phyloP scores from a whole-genome alignment of 2,888 invertebrate genomes.

The Heteromyza rotundicornis region DNA sequence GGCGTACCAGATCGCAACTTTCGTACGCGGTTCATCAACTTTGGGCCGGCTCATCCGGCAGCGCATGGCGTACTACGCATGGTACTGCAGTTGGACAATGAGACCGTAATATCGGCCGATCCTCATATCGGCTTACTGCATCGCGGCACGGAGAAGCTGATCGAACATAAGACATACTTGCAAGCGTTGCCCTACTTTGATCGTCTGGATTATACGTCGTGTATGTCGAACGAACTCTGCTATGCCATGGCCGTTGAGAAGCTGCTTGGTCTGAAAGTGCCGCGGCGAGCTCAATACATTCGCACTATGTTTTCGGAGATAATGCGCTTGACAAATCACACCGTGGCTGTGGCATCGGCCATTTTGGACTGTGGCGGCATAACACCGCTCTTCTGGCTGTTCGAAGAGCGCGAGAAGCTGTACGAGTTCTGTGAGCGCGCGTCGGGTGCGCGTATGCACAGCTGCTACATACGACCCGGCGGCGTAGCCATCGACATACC shows the following conservation, averaged over 20 bases:
- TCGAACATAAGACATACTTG: conserved; percentile 86
- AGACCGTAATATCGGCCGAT: conserved; percentile 78
- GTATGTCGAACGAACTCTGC: conserved; percentile 81
- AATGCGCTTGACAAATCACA: conserved; percentile 80
- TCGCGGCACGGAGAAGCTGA: conserved; percentile 87
- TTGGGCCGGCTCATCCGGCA: conserved; percentile 90
- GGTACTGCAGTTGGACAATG: conserved; percentile 81
- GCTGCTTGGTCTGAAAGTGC: conserved; percentile 77
- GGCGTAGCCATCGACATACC: conserved; percentile 79
- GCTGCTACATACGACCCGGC: conserved; percentile 81
- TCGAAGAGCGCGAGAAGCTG: conserved; percentile 87
- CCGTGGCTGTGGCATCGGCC: conserved; percentile 76
- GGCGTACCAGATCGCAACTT: conserved; percentile 66
- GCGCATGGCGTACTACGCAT: conserved; percentile 88
- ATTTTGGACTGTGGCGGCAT: conserved; percentile 85
- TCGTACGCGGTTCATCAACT: conserved; percentile 76
- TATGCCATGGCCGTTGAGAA: conserved; percentile 84
- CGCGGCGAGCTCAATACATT: conserved; percentile 80
- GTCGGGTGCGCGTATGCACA: conserved; percentile 84
- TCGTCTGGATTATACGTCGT: conserved; percentile 85
- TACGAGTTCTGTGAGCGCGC: conserved; percentile 85
- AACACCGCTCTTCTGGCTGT: conserved; percentile 90
- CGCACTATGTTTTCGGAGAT: conserved; percentile 78
- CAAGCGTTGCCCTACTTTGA: conserved; percentile 88
- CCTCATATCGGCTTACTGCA: conserved; percentile 88